Conservation (phyloP, 2,113 vertebrate species). For the Penelope pileata region DNA sequence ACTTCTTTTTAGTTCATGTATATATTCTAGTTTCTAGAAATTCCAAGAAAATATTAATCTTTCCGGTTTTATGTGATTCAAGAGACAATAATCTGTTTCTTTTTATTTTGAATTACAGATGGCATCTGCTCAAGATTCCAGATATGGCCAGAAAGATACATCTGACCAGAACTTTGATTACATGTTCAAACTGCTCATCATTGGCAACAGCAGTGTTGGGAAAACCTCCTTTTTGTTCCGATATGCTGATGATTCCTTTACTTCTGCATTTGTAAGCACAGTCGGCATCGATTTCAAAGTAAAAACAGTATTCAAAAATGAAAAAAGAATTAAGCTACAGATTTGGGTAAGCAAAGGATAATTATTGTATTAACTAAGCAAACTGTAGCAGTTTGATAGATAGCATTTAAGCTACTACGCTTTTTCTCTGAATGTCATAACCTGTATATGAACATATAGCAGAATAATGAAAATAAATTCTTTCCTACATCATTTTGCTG, state of each 20-base stretch:
- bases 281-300: constrained; percentile 99
- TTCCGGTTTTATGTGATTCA: not conserved
- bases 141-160: constrained; percentile 87
- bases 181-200: constrained; percentile 95
- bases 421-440: not conserved
- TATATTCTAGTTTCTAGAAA: constrained; percentile 28
- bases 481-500: not conserved
- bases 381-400: not conserved
- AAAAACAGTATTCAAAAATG: constrained; percentile 97
- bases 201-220: constrained; percentile 94
- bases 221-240: constrained; percentile 97
- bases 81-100: not conserved
- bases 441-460: not conserved
- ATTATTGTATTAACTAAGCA: not conserved
- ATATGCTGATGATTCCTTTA: constrained; percentile 96
- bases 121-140: constrained; percentile 88
- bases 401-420: not conserved
- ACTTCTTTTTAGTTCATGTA: not conserved
- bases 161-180: constrained; percentile 95
- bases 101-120: constrained; percentile 78
- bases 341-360: constrained; percentile 89
- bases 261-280: constrained; percentile 97
- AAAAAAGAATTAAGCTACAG: constrained; percentile 98
- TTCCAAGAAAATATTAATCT: not conserved
- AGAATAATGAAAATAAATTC: not conserved